Evolutionary conservation across 2,113 vertebrate genomes (phyloP), one percentile per base, ranked within the genome.

Genomic region (Amphiprion percula): DNA sequence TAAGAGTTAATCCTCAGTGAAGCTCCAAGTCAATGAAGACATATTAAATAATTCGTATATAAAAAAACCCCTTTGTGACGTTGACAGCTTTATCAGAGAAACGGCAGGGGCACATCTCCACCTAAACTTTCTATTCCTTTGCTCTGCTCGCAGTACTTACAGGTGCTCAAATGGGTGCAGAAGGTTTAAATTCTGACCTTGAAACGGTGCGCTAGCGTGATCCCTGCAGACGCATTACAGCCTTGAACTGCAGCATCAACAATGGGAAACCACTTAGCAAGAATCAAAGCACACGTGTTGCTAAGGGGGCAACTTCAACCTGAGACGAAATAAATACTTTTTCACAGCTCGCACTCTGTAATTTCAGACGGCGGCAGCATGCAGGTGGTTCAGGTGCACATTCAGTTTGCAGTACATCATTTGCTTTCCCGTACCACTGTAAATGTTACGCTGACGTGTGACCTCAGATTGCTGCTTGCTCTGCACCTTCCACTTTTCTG

Each of bases 261-360:
- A 73, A 81, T 73, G 59, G 44, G 8, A 65, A 78, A 78, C 26
- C 82, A 90, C 74, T 87, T 82, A 74, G 78, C 26, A 24, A 24
- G 59, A 83, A 71, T 50, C 60, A 73, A 63, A 76, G 70, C 53
- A 23, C 59, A 54, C 30, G 28, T 23, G 65, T 64, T 67, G 23
- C 74, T 47, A 0, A 60, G 6, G 63, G 33, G 72, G 50, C 54
- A 71, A 47, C 41, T 50, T 47, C 54, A 82, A 72, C 72, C 74
- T 60, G 68, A 82, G 58, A 15, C 61, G 65, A 83, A 61, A 49
- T 17, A 82, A 77, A 80, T 59, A 19, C 30, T 23, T 69, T 33
- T 54, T 30, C 21, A 77, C 5, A 37, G 50, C 19, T 66, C 50
- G 4, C n/a, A 15, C 39, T 65, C 17, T 5, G 58, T 83, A 28